Percentiles rank a stretch among this genome's conserved stretches.
These are phyloP conservation scores for Gymnocephalus cernua DNA, from an alignment of 2,113 vertebrate genomes.

Conservation along the genomic window DNA sequence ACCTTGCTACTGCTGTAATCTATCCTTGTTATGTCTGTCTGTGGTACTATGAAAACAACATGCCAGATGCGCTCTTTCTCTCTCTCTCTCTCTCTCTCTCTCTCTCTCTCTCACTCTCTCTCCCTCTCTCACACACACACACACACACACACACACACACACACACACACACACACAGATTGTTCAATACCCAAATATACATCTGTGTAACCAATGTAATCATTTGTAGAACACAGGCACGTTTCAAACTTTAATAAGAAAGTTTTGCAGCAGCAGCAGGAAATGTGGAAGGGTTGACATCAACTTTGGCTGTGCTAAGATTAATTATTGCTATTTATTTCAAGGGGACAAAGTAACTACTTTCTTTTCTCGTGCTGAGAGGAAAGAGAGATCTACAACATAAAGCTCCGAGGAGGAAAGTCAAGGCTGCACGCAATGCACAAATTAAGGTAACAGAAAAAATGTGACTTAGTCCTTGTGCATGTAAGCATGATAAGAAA, in stretches of 20 bases:
- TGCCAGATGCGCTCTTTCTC: constrained; percentile 5
- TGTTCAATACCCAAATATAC: background rate
- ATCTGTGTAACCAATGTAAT: background rate
- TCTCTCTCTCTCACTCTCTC: background rate
- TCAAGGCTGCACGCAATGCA: background rate
- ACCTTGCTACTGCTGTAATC: constrained; percentile 28
- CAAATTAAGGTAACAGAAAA: background rate
- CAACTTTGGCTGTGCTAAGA: background rate
- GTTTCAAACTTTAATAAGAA: background rate
- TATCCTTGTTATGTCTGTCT: constrained; percentile 27
- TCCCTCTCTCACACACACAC: background rate
- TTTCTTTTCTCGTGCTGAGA: background rate
- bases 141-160: background rate
- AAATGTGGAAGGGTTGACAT: background rate
- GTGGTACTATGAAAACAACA: constrained; percentile 13
- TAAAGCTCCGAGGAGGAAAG: background rate
- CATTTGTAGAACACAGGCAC: background rate
- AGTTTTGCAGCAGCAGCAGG: background rate
- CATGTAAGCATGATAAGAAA: background rate
- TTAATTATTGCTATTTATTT: background rate
- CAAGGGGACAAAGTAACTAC: background rate
- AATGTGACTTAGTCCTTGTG: background rate
- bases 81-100: background rate
- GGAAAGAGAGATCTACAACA: background rate
- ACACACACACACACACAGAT: background rate